These are phyloP conservation scores for Caenorhabditis latens DNA, from an alignment of 1,140 invertebrate genomes.

Conservation along the genomic window DNA sequence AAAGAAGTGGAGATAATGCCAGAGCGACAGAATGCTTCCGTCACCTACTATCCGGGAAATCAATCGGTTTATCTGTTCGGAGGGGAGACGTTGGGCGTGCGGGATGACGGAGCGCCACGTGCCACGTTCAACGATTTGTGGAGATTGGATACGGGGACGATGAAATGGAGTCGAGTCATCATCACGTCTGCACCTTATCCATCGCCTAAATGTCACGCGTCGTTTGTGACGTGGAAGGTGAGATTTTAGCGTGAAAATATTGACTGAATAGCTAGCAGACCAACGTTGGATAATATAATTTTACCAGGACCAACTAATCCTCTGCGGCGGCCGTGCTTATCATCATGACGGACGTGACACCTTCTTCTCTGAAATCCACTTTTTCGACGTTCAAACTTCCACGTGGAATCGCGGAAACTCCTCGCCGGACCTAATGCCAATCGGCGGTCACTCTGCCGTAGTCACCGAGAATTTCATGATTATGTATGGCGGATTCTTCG, in stretches of 20 bases:
- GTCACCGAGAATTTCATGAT: neutral
- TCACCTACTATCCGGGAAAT: neutral
- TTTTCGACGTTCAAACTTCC: neutral
- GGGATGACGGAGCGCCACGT: neutral
- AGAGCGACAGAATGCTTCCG: neutral
- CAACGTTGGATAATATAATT: neutral
- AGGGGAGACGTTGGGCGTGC: neutral
- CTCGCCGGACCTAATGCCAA: neutral
- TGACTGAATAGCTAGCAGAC: too few relatives aligned
- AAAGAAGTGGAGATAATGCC: neutral
- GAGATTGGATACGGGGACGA: constrained; percentile 37
- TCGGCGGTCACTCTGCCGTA: neutral
- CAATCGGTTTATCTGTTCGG: constrained; percentile 1
- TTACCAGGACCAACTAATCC: neutral
- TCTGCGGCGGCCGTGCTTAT: neutral
- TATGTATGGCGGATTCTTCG: neutral
- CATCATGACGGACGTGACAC: neutral
- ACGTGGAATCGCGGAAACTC: neutral
- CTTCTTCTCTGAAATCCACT: neutral
- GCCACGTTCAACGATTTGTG: constrained; percentile 56
- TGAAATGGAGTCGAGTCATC: neutral
- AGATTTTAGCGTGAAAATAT: neutral
- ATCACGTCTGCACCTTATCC: constrained; percentile 36
- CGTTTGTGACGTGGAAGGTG: constrained; percentile 23
- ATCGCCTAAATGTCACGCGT: constrained; percentile 25